phyloP scores from a whole-genome alignment of 2,888 invertebrate species.

The Spisula subtruncata region DNA sequence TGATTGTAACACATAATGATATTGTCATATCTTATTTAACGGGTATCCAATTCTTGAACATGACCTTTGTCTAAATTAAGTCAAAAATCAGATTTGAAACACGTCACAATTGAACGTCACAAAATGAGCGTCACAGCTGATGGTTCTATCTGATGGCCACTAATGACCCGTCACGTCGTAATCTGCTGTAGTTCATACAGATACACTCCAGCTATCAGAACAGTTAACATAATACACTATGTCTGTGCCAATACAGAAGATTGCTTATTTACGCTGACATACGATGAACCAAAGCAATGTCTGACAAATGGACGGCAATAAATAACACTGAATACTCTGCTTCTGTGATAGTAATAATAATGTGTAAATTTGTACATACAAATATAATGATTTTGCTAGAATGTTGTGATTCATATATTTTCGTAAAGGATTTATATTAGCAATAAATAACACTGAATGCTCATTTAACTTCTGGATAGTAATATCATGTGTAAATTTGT shows the following conservation, averaged over 20 bases:
- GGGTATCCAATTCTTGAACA: too few relatives aligned
- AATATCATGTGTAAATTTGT: too few relatives aligned
- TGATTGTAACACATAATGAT: not conserved
- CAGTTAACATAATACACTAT: not conserved
- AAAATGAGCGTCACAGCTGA: not conserved
- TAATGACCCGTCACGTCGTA: not conserved
- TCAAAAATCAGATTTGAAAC: not conserved
- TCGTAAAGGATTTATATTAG: too few relatives aligned
- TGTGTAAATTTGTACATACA: too few relatives aligned
- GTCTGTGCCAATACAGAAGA: not conserved
- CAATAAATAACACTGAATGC: not conserved
- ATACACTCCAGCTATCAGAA: not conserved
- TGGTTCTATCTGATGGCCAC: not conserved
- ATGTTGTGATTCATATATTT: too few relatives aligned
- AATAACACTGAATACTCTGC: not conserved
- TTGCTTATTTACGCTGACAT: not conserved
- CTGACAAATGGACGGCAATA: not conserved
- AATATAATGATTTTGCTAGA: too few relatives aligned
- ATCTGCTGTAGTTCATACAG: not conserved
- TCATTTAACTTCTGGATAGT: too few relatives aligned
- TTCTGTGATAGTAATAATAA: too few relatives aligned
- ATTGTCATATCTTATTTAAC: too few relatives aligned
- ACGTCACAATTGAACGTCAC: not conserved
- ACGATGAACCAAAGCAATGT: not conserved
- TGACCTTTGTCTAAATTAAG: too few relatives aligned